phyloP scores from a whole-genome alignment of 2,888 invertebrate species.

The Pachliopta kotzebuea region DNA sequence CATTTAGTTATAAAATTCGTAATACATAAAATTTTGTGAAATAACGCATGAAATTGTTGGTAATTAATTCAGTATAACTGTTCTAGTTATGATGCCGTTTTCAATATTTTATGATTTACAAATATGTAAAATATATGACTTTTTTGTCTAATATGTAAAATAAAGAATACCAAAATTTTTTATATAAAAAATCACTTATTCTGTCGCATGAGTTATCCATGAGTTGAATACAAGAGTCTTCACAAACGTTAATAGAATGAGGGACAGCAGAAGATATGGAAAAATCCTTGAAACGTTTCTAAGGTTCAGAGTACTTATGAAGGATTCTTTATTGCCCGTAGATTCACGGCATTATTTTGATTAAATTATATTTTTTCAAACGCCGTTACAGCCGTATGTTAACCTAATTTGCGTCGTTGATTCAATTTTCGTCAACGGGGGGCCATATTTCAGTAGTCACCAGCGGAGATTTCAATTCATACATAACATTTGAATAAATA shows the following conservation, averaged over 20 bases:
- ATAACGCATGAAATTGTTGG: too few species aligned
- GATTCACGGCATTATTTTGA: conserved; percentile 38
- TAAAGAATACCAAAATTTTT: too few species aligned
- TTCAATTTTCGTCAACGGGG: conserved; percentile 67
- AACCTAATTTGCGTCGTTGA: conserved; percentile 68
- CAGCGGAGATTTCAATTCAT: conserved; percentile 76
- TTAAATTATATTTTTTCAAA: conserved; percentile 41
- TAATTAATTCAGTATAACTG: too few species aligned
- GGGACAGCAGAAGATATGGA: conserved; percentile 40
- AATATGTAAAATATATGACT: too few species aligned
- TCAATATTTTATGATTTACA: too few species aligned
- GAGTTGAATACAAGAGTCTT: conserved; percentile 58
- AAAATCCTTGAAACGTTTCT: conserved; percentile 44
- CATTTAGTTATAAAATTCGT: too few species aligned
- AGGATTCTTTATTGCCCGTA: conserved; percentile 47
- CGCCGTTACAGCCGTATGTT: conserved; percentile 43
- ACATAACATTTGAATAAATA: conserved; percentile 79
- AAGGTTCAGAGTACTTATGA: conserved; percentile 42
- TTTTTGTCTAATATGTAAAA: too few species aligned
- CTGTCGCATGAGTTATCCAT: conserved; percentile 31
- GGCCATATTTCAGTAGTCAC: conserved; percentile 74
- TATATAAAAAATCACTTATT: too few species aligned
- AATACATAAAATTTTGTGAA: too few species aligned
- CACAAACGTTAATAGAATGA: conserved; percentile 49
- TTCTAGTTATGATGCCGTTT: too few species aligned